Base-by-base conservation (phyloP, 2,797 vertebrate species). In the Rhyacichthys aspro region DNA sequence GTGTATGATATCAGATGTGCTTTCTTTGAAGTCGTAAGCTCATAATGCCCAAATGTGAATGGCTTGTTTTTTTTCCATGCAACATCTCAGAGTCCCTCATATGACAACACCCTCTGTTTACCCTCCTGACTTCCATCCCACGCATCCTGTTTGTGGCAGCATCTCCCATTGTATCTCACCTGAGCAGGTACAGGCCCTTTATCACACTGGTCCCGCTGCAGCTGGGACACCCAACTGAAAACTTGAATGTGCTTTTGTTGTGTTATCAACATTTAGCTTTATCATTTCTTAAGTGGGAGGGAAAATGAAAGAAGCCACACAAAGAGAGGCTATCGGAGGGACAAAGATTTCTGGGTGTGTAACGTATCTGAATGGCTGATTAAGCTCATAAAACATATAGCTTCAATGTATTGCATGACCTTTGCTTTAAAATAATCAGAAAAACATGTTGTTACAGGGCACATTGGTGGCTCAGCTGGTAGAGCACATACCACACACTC, bases 91-190 rank as follows among this genome's bases (percentile, higher is more conserved):
- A 65, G 64, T 77, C 86, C 85, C 87, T 84, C 87, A 89, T 87
- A 83, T 89, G 83, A 90, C 88, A 90, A 72, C 83, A 86, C 38
- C 44, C 65, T 44, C 19, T 89, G 88, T 90, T 90, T 89, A 87
- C 76, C 63, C 58, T 59, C 34, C 48, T 46, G 66, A 63, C 66
- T 59, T 73, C 61, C 68, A 70, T 70, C 80, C 73, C 65, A 49
- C 70, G 16, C 86, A 89, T 91, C 89, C 85, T 91, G 88, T 91
- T 88, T 89, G 84, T 38, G 34, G 79, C 65, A 70, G 70, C 74
- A 59, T 74, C 78, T 19, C 55, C 69, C 60, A 74, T 87, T 85
- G 79, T 87, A 73, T 52, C 43, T 1, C 76, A 85, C 82, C 79
- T 84, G 86, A 78, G 76, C 68, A 71, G 82, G 75, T 83, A 82